phyloP scores from a whole-genome alignment of 2,888 invertebrate species.

The Mactromeris polynyma region DNA sequence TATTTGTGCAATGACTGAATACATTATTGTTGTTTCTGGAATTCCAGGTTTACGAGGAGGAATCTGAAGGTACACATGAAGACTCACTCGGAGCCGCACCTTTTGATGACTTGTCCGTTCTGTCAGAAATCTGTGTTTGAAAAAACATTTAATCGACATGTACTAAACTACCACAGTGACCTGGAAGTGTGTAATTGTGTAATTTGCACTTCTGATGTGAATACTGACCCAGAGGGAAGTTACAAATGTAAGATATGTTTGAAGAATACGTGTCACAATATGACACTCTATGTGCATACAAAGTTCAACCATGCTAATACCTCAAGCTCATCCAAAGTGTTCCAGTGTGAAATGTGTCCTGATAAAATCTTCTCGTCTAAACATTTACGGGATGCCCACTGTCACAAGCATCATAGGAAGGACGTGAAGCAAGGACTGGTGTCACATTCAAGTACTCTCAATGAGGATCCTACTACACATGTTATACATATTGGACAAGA shows the following conservation, averaged over 20 bases:
- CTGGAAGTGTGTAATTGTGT: constrained; percentile 41
- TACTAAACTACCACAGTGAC: constrained; percentile 39
- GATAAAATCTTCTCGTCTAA: constrained; percentile 23
- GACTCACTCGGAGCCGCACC: neutral
- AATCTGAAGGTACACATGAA: constrained; percentile 26
- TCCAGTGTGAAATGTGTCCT: constrained; percentile 31
- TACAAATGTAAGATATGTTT: constrained; percentile 8
- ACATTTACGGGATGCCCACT: constrained; percentile 30
- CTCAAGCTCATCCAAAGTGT: neutral
- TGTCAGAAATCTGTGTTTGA: neutral
- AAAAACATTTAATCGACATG: constrained; percentile 38
- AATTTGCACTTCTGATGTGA: constrained; percentile 25
- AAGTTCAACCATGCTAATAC: constrained; percentile 19
- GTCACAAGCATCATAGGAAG: constrained; percentile 39
- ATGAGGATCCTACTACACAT: constrained; percentile 42
- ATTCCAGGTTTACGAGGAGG: constrained; percentile 25
- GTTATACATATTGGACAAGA: constrained; percentile 61
- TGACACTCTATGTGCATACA: constrained; percentile 44
- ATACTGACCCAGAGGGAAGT: neutral
- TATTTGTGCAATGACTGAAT: too few relatives aligned
- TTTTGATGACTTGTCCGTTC: neutral
- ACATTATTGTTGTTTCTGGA: neutral
- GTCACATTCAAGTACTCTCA: neutral
- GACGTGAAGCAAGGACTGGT: neutral
- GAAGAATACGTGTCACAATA: constrained; percentile 38